Evolutionary conservation across 2,888 invertebrate species (phyloP).

Genomic region (Germaria angustata): DNA sequence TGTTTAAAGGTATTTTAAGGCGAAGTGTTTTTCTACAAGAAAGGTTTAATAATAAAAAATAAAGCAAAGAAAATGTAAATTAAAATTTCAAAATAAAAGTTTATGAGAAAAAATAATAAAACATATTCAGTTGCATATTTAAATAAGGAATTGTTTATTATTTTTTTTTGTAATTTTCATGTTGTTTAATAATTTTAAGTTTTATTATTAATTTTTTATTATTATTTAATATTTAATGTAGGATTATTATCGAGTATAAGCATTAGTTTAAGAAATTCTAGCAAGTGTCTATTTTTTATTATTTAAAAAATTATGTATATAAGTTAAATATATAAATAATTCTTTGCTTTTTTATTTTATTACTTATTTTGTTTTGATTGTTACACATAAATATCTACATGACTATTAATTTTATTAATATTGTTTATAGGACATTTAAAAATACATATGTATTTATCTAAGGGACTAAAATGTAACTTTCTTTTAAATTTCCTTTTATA

Average conservation of each 20-base stretch:
- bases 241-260: slow-evolving; percentile 58
- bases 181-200: slow-evolving; percentile 1
- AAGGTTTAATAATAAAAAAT: too few relatives aligned
- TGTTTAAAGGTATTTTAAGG: too few relatives aligned
- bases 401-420: slow-evolving; percentile 65
- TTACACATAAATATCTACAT: slow-evolving; percentile 67
- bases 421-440: slow-evolving; percentile 57
- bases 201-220: slow-evolving; percentile 20
- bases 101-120: neutral
- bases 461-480: slow-evolving; percentile 45
- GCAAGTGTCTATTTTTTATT: slow-evolving; percentile 40
- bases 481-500: slow-evolving; percentile 11
- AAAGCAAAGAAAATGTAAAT: too few relatives aligned
- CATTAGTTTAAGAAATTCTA: slow-evolving; percentile 63
- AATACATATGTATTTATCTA: slow-evolving; percentile 57
- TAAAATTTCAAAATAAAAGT: neutral
- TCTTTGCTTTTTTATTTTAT: neutral
- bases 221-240: slow-evolving; percentile 18
- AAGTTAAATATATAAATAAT: neutral
- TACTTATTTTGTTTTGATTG: slow-evolving; percentile 59
- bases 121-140: slow-evolving; percentile 51
- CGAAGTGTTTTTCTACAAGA: too few relatives aligned
- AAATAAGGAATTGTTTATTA: slow-evolving; percentile 41
- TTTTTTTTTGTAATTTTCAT: neutral
- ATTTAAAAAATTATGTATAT: slow-evolving; percentile 16